Conservation (phyloP, 1,140 invertebrate genomes). For the Cotesia vestalis region DNA sequence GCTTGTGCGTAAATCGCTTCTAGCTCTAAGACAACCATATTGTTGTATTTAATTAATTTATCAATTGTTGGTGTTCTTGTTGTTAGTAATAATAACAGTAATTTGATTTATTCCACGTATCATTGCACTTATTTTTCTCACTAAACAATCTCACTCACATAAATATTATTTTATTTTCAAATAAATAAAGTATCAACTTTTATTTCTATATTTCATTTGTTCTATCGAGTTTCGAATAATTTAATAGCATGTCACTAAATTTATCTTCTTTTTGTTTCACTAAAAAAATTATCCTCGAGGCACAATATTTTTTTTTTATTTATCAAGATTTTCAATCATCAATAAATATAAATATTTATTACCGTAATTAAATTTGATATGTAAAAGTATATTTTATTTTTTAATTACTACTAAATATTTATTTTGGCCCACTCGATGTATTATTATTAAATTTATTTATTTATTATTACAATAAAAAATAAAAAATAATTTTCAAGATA, state of each 20-base stretch:
- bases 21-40: slow-evolving; percentile 79
- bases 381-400: neutral
- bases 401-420: neutral
- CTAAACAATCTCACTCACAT: neutral
- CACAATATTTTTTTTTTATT: neutral
- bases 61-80: neutral
- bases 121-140: slow-evolving; percentile 1
- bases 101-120: slow-evolving; percentile 13
- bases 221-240: too few species aligned
- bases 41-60: slow-evolving; percentile 29
- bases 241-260: too few species aligned
- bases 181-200: neutral
- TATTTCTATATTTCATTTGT: too few species aligned
- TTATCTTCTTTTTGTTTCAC: neutral
- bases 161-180: neutral
- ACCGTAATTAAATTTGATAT: neutral
- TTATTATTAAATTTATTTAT: too few species aligned
- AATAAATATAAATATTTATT: too few species aligned
- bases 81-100: neutral
- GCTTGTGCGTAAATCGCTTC: slow-evolving; percentile 80
- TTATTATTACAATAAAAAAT: too few species aligned
- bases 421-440: neutral
- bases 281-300: neutral
- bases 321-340: too few species aligned
- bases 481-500: too few species aligned